phyloP scores from a whole-genome alignment of 2,888 invertebrate genomes.

The Craniophora ligustri region DNA sequence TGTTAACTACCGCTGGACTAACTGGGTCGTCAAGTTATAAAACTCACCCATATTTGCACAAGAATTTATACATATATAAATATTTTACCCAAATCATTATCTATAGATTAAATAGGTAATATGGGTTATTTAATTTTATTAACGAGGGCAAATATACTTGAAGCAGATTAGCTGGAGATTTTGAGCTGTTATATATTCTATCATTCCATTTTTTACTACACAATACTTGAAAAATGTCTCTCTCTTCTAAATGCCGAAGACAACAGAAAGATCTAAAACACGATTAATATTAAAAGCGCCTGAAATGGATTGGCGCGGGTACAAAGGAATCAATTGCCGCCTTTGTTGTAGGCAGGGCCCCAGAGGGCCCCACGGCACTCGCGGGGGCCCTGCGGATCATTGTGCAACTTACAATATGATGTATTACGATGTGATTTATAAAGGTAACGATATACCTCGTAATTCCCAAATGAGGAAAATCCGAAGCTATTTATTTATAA shows the following conservation, averaged over 20 bases:
- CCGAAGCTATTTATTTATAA: constrained; percentile 18
- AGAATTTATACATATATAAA: no score
- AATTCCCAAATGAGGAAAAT: constrained; percentile 13
- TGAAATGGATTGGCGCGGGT: constrained; percentile 22
- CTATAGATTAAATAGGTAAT: no score
- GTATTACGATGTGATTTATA: constrained; percentile 30
- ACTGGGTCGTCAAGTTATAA: no score
- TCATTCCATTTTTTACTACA: neutral
- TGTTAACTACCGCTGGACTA: no score
- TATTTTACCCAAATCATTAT: no score
- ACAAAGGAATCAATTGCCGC: constrained; percentile 46
- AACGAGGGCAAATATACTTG: no score
- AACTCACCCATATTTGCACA: no score
- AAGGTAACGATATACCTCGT: constrained; percentile 25
- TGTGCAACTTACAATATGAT: constrained; percentile 26
- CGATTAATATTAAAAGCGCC: constrained; percentile 33
- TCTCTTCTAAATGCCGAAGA: neutral
- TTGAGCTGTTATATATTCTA: no score
- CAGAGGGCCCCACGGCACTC: neutral
- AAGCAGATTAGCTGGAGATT: no score
- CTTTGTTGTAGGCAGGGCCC: constrained; percentile 24
- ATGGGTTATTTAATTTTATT: no score
- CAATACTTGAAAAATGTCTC: constrained; percentile 1
- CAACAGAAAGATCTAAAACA: constrained; percentile 16
- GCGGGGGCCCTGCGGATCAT: constrained; percentile 13